A percentile compares a stretch with the other conserved stretches of the same genome.
These are phyloP conservation scores for Hystrix cristata DNA, from an alignment of 2,113 vertebrate genomes.

Conservation along the genomic window DNA sequence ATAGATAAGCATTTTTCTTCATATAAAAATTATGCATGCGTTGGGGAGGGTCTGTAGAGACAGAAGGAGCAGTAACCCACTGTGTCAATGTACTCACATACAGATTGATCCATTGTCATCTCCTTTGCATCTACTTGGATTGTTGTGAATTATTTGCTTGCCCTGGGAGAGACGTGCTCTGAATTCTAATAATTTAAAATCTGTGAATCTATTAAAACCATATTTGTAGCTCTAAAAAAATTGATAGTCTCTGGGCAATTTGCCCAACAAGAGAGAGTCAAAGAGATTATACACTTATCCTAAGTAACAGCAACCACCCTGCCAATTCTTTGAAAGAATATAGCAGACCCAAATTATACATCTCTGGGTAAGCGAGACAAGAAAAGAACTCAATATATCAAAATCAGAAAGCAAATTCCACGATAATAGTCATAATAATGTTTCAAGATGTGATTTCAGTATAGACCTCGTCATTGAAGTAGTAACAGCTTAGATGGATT, in stretches of 20 bases:
- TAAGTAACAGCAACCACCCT: conserved; percentile 84
- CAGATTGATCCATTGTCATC: conserved; percentile 81
- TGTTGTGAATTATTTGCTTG: conserved; percentile 85
- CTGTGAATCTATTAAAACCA: conserved; percentile 87
- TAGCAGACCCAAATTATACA: conserved; percentile 82
- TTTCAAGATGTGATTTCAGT: conserved; percentile 77
- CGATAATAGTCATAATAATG: conserved; percentile 73
- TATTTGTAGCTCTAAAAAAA: conserved; percentile 87
- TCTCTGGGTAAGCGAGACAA: conserved; percentile 73
- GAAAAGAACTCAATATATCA: conserved; percentile 79
- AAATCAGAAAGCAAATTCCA: conserved; percentile 76
- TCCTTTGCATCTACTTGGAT: conserved; percentile 84
- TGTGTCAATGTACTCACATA: conserved; percentile 79
- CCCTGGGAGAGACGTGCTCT: conserved; percentile 79
- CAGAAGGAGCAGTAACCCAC: conserved; percentile 70
- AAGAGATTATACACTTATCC: conserved; percentile 85
- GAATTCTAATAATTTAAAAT: conserved; percentile 87
- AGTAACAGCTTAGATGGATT: conserved; percentile 48
- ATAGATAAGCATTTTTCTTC: conserved; percentile 77
- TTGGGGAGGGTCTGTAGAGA: conserved; percentile 38
- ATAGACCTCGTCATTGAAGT: conserved; percentile 62
- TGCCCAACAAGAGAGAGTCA: conserved; percentile 86
- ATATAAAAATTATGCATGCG: conserved; percentile 74
- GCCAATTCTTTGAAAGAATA: conserved; percentile 86
- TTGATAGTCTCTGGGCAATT: conserved; percentile 85